These are phyloP conservation scores for Pseudomugil gertrudae DNA, from an alignment of 2,797 vertebrate genomes.

Conservation along the genomic window DNA sequence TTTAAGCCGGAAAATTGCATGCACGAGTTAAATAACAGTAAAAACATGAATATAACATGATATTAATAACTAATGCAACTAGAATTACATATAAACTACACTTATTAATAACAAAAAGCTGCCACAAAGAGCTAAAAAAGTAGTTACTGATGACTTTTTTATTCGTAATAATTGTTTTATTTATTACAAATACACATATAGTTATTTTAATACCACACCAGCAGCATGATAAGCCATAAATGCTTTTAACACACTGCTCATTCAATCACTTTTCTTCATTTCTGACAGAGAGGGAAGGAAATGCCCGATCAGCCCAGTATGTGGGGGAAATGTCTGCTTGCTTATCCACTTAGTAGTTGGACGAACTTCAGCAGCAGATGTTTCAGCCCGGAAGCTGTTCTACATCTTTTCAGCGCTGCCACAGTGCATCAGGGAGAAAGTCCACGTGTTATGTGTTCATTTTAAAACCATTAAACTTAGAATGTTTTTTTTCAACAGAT, in stretches of 20 bases:
- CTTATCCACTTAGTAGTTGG: conserved; percentile 26
- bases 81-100: neutral
- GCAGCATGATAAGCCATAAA: neutral
- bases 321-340: conserved; percentile 49
- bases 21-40: neutral
- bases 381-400: neutral
- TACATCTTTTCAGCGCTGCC: neutral
- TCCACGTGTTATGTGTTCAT: conserved; percentile 28
- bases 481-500: neutral
- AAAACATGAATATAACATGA: neutral
- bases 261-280: neutral
- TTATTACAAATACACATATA: neutral
- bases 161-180: too few relatives aligned
- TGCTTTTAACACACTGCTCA: neutral
- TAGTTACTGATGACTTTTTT: neutral
- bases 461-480: conserved; percentile 17
- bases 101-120: neutral
- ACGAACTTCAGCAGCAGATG: neutral
- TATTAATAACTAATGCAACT: neutral
- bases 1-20: neutral
- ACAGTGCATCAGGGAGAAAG: conserved; percentile 12
- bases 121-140: neutral
- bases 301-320: conserved; percentile 9
- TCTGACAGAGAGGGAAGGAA: conserved; percentile 24
- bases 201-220: too few relatives aligned